phyloP scores from a whole-genome alignment of 2,888 invertebrate genomes.

The Erebia palarica region DNA sequence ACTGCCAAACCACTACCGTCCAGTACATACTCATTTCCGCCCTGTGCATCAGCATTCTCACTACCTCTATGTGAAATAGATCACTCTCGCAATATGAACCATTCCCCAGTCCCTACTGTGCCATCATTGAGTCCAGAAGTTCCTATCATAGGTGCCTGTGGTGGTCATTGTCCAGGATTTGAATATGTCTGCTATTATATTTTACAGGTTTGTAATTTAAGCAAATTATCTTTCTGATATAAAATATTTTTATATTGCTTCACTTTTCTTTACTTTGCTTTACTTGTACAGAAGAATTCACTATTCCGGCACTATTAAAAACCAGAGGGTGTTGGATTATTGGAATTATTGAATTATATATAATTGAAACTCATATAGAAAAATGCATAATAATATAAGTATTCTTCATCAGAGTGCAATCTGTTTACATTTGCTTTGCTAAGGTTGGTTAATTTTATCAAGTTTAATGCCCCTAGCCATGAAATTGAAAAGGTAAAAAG shows the following conservation, averaged over 20 bases:
- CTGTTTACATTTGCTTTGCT: too few species aligned
- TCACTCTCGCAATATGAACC: constrained; percentile 49
- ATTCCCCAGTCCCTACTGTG: constrained; percentile 63
- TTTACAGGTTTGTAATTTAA: constrained; percentile 76
- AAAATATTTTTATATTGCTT: neutral
- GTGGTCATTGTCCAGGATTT: constrained; percentile 86
- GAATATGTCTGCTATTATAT: constrained; percentile 88
- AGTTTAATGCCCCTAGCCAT: too few species aligned
- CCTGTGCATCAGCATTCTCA: constrained; percentile 73
- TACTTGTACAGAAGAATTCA: too few species aligned
- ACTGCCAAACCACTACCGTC: constrained; percentile 49
- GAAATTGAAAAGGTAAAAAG: too few species aligned
- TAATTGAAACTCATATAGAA: too few species aligned
- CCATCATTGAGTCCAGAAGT: constrained; percentile 75
- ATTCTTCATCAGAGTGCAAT: too few species aligned
- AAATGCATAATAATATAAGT: too few species aligned
- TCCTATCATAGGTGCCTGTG: constrained; percentile 85
- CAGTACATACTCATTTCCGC: constrained; percentile 66
- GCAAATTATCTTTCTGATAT: neutral
- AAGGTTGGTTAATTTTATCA: too few species aligned
- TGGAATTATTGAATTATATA: too few species aligned
- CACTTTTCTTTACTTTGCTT: neutral
- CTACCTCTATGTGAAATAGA: constrained; percentile 69
- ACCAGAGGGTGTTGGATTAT: too few species aligned
- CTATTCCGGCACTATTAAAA: too few species aligned